These are phyloP conservation scores for Phaethornis superciliosus DNA, from an alignment of 2,113 vertebrate genomes.

Conservation along the genomic window DNA sequence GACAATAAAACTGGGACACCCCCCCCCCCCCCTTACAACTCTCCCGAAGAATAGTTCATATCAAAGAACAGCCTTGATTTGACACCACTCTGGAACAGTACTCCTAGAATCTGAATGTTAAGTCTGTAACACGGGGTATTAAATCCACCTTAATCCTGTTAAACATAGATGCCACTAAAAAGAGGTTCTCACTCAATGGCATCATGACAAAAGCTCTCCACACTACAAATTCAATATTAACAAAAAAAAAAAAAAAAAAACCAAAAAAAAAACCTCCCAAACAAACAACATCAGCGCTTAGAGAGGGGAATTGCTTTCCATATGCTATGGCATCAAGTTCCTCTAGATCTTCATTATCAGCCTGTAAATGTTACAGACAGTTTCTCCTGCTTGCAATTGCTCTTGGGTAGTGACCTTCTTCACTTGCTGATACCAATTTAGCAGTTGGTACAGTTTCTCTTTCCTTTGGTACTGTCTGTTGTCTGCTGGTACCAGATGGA, in stretches of 20 bases:
- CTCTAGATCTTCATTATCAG: slow-evolving; percentile 38
- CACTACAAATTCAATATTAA: slow-evolving; percentile 14
- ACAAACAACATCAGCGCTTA: slow-evolving; percentile 57
- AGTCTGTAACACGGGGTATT: slow-evolving; percentile 19
- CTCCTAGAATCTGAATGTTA: slow-evolving; percentile 36
- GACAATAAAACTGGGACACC: slow-evolving; percentile 12
- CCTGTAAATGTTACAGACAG: slow-evolving; percentile 63
- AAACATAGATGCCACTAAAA: slow-evolving; percentile 43
- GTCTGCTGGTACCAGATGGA: slow-evolving; percentile 79
- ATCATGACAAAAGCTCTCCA: slow-evolving; percentile 36
- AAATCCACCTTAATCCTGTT: slow-evolving; percentile 64
- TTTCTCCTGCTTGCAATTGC: slow-evolving; percentile 56
- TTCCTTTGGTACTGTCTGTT: slow-evolving; percentile 79
- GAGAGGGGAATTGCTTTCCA: slow-evolving; percentile 50
- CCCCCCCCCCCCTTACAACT: not conserved
- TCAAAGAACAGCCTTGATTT: slow-evolving; percentile 47
- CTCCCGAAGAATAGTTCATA: slow-evolving; percentile 16
- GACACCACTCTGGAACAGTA: slow-evolving; percentile 38
- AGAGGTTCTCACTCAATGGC: not conserved
- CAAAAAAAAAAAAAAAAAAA: not conserved
- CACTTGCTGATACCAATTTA: slow-evolving; percentile 71
- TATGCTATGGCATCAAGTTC: slow-evolving; percentile 22
- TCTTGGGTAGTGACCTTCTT: slow-evolving; percentile 71
- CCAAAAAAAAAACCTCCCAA: not conserved
- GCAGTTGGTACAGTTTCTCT: slow-evolving; percentile 75